Evolutionary conservation across 2,888 invertebrate genomes (phyloP), one percentile per base, ranked within the genome.

Genomic region (Agonopterix alstromeriana): DNA sequence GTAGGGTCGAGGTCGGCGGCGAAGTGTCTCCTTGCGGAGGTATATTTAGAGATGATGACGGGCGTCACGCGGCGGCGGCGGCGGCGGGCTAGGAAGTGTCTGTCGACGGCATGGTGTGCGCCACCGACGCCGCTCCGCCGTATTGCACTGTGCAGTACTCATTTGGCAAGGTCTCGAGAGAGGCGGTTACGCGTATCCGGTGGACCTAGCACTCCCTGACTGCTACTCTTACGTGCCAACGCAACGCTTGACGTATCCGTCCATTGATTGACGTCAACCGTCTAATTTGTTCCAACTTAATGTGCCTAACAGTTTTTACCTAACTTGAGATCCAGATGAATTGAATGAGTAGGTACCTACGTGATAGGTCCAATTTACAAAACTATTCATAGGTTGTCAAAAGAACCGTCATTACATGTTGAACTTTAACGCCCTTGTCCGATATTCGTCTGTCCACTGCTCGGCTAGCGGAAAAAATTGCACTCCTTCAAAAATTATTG

Each of bases 1-100:
- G 38, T n/a, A 81, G 81, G 77, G 73, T 58, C 58, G 61, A 66
- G 68, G 56, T 58, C 58, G 68, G 57, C 60, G 54, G 64, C 54
- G 45, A n/a, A 7, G 40, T 46, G 51, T 43, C 48, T 43, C 46
- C 42, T 42, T 46, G 46, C 36, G 41, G 46, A 40, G 40, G 47
- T 48, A 49, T 51, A 53, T 52, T 48, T 52, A 53, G 52, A 27
- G 50, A 53, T 52, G 51, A 53, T 50, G 53, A 48, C 47, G 27
- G 27, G 54, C 48, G 53, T 47, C 47, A 52, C 49, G 48, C 44
- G 46, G 17, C 17, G 17, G 17, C 27, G 27, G 27, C 27, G 27
- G 27, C 27, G 27, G 27, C 27, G 27, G 27, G 40, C 58, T 65
- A 77, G 82, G 82, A 82, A 77, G 75, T 70, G 73, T 82, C 78